phyloP scores from a whole-genome alignment of 2,888 invertebrate genomes.

The Girardia tigrina region DNA sequence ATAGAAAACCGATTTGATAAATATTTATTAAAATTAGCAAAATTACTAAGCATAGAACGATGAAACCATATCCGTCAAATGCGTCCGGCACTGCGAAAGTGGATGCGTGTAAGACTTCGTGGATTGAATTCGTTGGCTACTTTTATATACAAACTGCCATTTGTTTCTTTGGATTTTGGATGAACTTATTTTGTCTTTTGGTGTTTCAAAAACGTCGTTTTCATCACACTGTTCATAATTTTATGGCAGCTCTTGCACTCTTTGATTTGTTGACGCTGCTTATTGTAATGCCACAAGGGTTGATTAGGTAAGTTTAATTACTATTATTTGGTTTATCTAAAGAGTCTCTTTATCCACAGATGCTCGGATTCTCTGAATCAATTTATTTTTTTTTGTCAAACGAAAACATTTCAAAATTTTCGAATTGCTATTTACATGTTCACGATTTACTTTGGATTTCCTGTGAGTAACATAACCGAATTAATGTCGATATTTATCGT shows the following conservation, averaged over 20 bases:
- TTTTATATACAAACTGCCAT: neutral
- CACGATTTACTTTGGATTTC: neutral
- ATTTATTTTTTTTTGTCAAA: neutral
- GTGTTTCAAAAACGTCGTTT: slow-evolving; percentile 6
- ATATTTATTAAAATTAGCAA: too few species aligned
- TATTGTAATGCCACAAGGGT: slow-evolving; percentile 18
- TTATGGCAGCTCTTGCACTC: neutral
- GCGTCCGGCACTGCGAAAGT: neutral
- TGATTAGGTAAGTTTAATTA: neutral
- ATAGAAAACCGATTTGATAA: too few species aligned
- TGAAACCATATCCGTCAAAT: too few species aligned
- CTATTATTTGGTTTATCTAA: too few species aligned
- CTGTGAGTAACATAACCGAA: neutral
- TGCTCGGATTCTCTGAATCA: neutral
- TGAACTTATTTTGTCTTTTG: neutral
- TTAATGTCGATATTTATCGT: neutral
- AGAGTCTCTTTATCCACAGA: neutral
- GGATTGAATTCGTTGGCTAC: neutral
- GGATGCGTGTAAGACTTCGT: neutral
- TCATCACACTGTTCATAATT: neutral
- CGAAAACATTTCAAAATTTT: neutral
- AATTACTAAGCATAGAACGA: too few species aligned
- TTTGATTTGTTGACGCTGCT: neutral
- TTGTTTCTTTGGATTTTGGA: slow-evolving; percentile 18
- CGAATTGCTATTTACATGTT: neutral